Base-by-base conservation (phyloP, 2,113 vertebrate species). In the Zosterops japonicus region DNA sequence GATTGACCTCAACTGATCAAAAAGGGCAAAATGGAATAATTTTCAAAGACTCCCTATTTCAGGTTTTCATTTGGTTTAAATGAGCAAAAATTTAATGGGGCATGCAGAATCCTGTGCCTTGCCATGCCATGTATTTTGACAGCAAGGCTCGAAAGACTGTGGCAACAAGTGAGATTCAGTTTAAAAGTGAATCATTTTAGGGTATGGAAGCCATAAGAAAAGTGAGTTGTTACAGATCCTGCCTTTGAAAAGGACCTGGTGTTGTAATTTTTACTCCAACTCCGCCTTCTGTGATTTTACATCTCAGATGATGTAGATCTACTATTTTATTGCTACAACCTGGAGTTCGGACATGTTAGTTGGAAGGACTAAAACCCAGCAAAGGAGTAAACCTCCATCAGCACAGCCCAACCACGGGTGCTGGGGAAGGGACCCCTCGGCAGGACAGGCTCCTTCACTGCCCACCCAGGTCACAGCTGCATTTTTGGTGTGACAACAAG, bases 341-440 rank as follows among this genome's bases (percentile, higher is more conserved):
- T 27, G 19, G 36, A 55, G 11, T 53, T 82, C 24, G 25, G 42
- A 11, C 13, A 16, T 2, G 0, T 23, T 4, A 16, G 12, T 13
- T 29, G 22, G 49, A 35, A 69, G 69, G 31, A 70, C 25, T n/a
- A 41, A 36, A 19, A 46, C 13, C 6, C 11, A 69, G 11, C 10
- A 35, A 49, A 57, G 29, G 35, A 49, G 20, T 41, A 57, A 65
- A 41, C 8, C 5, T 79, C 36, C 80, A 41, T 9, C 42, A 31
- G 2, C 4, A 46, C 15, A 41, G 28, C 10, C 53, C 60, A 29
- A 5, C 22, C 6, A 1, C 0, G 28, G 9, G 13, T 2, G 12
- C 12, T 8, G 42, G 35, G 52, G n/a, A 29, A 53, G 46, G 6
- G 10, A 20, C 4, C 15, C 44, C 4, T 5, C 6, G 28, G 20